phyloP scores from a whole-genome alignment of 2,797 vertebrate species.

The Eurystomus glaucurus region DNA sequence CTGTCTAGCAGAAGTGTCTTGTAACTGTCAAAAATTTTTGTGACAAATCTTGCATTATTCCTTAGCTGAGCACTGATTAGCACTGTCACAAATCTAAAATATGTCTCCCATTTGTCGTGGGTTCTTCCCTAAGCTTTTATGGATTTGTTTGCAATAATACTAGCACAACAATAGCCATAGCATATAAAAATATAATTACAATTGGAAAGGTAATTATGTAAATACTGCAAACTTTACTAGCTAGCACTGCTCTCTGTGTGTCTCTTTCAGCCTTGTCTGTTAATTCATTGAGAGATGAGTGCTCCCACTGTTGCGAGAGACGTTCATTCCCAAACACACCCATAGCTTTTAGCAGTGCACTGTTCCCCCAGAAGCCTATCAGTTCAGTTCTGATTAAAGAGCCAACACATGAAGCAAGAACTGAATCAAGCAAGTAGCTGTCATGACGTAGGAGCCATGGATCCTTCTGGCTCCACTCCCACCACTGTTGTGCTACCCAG shows the following conservation, averaged over 20 bases:
- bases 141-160: background rate
- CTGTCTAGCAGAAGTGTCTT: conserved; percentile 59
- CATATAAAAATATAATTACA: conserved; percentile 14
- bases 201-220: conserved; percentile 42
- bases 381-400: background rate
- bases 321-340: background rate
- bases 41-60: background rate
- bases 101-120: background rate
- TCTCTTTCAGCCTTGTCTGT: background rate
- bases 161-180: background rate
- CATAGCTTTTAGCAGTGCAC: background rate
- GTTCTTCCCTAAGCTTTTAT: background rate
- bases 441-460: background rate
- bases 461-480: background rate
- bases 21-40: conserved; percentile 36
- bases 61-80: conserved; percentile 55
- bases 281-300: background rate
- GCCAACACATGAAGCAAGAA: background rate
- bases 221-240: conserved; percentile 54
- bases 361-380: background rate
- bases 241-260: conserved; percentile 9
- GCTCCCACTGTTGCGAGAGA: background rate
- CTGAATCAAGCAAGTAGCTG: background rate
- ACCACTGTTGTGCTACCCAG: background rate
- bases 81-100: conserved; percentile 59